These are phyloP conservation scores for Pyrgus malvae DNA, from an alignment of 2,888 invertebrate species.

Conservation along the genomic window DNA sequence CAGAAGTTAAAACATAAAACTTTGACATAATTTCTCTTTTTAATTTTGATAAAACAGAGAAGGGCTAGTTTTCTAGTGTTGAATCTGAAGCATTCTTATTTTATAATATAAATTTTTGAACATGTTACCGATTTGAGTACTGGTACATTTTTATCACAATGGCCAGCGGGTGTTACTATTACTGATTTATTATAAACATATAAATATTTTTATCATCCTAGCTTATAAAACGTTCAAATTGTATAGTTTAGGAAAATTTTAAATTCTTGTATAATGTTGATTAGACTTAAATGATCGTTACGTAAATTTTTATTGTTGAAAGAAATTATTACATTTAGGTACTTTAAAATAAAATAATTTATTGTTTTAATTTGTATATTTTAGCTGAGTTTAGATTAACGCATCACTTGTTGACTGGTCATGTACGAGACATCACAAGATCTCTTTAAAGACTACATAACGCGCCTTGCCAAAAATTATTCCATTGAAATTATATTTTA, in stretches of 20 bases:
- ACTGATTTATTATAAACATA: background rate
- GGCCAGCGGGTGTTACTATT: background rate
- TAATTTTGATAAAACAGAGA: too few species aligned
- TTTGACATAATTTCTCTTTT: too few species aligned
- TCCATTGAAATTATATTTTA: constrained; percentile 28
- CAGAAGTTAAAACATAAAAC: too few species aligned
- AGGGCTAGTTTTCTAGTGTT: background rate
- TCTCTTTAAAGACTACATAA: constrained; percentile 70
- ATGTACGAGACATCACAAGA: constrained; percentile 64
- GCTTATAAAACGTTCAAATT: background rate
- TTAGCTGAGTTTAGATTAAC: constrained; percentile 35
- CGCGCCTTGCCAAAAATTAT: constrained; percentile 73
- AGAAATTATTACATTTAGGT: constrained; percentile 34
- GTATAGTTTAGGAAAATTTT: background rate
- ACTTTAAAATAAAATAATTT: constrained; percentile 30
- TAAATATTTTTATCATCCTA: too few species aligned
- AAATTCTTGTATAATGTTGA: constrained; percentile 3
- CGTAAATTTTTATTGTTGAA: constrained; percentile 24
- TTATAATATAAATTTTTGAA: background rate
- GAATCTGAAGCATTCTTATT: background rate
- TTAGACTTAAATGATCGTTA: background rate
- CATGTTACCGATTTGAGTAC: constrained; percentile 11
- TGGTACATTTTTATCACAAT: constrained; percentile 3
- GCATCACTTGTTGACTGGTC: constrained; percentile 69
- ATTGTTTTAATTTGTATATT: constrained; percentile 43